Percentiles rank a stretch among this genome's conserved stretches.
Conservation (phyloP, 2,113 vertebrate species). For the Rutilus rutilus region DNA sequence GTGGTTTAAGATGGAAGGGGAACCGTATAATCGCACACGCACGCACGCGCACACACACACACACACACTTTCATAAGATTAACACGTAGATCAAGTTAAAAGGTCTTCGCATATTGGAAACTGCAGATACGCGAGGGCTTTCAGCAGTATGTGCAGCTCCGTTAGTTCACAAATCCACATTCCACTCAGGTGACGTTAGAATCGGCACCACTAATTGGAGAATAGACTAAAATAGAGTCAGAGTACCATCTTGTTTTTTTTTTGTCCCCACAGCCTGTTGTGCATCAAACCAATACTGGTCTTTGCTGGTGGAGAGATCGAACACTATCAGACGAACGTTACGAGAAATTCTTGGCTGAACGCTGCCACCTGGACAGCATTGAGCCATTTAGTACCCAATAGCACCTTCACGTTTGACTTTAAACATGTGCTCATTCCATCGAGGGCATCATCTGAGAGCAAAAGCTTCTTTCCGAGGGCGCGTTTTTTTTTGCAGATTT, state of each 20-base stretch:
- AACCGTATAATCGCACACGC: conserved; percentile 19
- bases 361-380: conserved; percentile 28
- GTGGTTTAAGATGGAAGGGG: conserved; percentile 58
- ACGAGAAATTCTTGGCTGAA: conserved; percentile 32
- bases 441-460: conserved; percentile 44
- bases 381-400: conserved; percentile 48
- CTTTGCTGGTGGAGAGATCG: conserved; percentile 48
- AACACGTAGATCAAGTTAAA: conserved; percentile 25
- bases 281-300: conserved; percentile 34
- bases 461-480: conserved; percentile 14
- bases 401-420: conserved; percentile 54
- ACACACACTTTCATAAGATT: conserved; percentile 5
- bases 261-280: conserved; percentile 37
- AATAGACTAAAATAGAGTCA: conserved; percentile 37
- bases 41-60: background rate
- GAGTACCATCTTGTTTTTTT: conserved; percentile 2
- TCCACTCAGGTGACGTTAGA: conserved; percentile 42
- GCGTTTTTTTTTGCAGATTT: conserved; percentile 2
- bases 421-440: conserved; percentile 37
- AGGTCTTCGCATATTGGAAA: conserved; percentile 4
- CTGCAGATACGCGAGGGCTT: conserved; percentile 16
- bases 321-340: conserved; percentile 29
- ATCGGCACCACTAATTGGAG: conserved; percentile 60
- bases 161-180: conserved; percentile 46
- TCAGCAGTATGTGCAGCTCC: conserved; percentile 33